Evolutionary conservation across 2,888 invertebrate species (phyloP).

Genomic region (Toxonevra muliebris): DNA sequence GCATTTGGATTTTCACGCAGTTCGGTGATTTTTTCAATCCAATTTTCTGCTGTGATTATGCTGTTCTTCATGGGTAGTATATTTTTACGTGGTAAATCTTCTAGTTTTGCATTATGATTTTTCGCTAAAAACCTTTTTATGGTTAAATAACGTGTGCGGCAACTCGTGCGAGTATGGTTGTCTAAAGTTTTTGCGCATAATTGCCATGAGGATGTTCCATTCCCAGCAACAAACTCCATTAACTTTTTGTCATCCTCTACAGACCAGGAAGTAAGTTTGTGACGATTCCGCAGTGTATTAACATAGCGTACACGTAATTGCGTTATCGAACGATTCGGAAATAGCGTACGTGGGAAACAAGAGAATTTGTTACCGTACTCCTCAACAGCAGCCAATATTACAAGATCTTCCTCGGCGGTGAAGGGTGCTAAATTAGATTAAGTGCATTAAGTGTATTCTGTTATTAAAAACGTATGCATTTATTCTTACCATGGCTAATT

Average conservation of each 20-base stretch:
- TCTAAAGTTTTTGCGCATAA: constrained; percentile 68
- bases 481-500: constrained; percentile 52
- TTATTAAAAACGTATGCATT: neutral
- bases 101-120: constrained; percentile 63
- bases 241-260: constrained; percentile 71
- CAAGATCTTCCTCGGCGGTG: constrained; percentile 73
- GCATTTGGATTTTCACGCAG: constrained; percentile 42
- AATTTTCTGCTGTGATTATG: constrained; percentile 54
- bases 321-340: constrained; percentile 71
- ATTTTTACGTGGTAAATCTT: constrained; percentile 55
- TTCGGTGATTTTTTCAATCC: constrained; percentile 54
- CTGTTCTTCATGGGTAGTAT: constrained; percentile 22
- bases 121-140: constrained; percentile 68
- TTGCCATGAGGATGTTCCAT: constrained; percentile 68
- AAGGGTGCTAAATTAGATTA: constrained; percentile 64
- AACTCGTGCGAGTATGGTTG: constrained; percentile 69
- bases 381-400: constrained; percentile 70
- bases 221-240: constrained; percentile 67
- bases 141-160: constrained; percentile 70
- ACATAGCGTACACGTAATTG: constrained; percentile 73
- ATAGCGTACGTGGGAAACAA: constrained; percentile 68
- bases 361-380: constrained; percentile 72
- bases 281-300: constrained; percentile 64
- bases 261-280: constrained; percentile 69
- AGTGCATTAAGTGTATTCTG: neutral